Percentiles rank a stretch among this genome's conserved stretches.
Conservation (phyloP, 2,797 vertebrate genomes). For the Lycodopsis pacificus region DNA sequence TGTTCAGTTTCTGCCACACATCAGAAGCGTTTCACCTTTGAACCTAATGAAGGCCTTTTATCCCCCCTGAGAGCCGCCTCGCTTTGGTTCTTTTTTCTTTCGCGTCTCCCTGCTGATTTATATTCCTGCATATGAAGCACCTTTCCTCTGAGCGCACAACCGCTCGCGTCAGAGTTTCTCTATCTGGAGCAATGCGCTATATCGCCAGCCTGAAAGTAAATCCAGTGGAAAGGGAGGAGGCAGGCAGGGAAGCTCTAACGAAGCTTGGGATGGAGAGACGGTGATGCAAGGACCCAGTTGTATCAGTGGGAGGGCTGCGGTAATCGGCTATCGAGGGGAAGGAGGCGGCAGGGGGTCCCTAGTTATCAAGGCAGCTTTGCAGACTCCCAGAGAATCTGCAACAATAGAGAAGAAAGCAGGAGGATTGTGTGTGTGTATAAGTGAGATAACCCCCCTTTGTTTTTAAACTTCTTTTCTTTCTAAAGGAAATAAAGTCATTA, state of each 20-base stretch:
- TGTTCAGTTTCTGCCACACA: constrained; percentile 40
- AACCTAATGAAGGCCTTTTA: constrained; percentile 59
- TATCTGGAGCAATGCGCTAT: constrained; percentile 4
- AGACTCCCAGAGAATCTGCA: constrained; percentile 46
- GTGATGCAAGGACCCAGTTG: constrained; percentile 52
- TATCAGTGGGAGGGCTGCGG: constrained; percentile 59
- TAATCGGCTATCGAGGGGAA: constrained; percentile 61
- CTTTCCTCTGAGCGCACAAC: background rate
- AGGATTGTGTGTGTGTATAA: constrained; percentile 1
- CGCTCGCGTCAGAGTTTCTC: constrained; percentile 7
- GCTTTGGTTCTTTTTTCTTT: constrained; percentile 21
- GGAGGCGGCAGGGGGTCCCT: constrained; percentile 46
- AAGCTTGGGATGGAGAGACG: constrained; percentile 41
- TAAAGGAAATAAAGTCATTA: constrained; percentile 16
- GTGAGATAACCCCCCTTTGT: constrained; percentile 36
- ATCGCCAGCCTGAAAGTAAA: constrained; percentile 29
- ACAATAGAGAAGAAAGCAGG: constrained; percentile 43
- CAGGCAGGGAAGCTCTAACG: constrained; percentile 19
- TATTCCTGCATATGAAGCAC: constrained; percentile 26
- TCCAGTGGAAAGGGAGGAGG: constrained; percentile 21
- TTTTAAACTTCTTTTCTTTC: background rate
- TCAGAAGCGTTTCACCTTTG: constrained; percentile 33
- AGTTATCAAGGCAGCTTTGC: constrained; percentile 61
- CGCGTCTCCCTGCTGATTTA: constrained; percentile 13
- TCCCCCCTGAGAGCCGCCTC: constrained; percentile 37